Conservation (phyloP, 2,888 invertebrate species). For the Tenodera sinensis region DNA sequence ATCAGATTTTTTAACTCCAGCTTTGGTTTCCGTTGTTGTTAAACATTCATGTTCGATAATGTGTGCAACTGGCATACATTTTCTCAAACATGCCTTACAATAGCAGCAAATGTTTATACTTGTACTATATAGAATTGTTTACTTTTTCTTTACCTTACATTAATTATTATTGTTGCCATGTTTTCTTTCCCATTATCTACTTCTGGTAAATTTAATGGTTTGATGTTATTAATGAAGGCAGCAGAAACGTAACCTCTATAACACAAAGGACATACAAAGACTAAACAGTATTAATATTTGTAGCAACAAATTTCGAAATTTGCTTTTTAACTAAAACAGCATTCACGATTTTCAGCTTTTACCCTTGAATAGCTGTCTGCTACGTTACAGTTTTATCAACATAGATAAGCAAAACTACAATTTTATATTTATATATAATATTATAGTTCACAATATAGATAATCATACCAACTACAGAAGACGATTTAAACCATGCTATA, state of each 20-base stretch:
- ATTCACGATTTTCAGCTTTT: no score
- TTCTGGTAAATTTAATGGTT: background rate
- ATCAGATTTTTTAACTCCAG: background rate
- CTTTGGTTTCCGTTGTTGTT: background rate
- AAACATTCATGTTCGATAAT: background rate
- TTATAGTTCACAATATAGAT: no score
- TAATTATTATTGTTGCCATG: background rate
- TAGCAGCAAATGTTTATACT: background rate
- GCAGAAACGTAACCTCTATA: background rate
- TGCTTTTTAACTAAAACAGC: no score
- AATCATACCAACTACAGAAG: no score
- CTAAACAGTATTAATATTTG: no score
- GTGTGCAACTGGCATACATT: background rate
- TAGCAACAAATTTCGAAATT: no score
- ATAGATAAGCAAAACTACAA: no score
- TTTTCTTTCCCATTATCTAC: background rate
- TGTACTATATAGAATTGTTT: background rate
- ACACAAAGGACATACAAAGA: no score
- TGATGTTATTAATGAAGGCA: background rate
- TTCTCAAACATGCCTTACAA: background rate
- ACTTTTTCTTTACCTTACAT: background rate
- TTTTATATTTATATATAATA: no score
- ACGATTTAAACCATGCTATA: no score
- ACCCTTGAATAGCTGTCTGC: no score
- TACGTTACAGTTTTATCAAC: no score